Conservation (phyloP, 2,113 vertebrate genomes). For the Junco hyemalis region DNA sequence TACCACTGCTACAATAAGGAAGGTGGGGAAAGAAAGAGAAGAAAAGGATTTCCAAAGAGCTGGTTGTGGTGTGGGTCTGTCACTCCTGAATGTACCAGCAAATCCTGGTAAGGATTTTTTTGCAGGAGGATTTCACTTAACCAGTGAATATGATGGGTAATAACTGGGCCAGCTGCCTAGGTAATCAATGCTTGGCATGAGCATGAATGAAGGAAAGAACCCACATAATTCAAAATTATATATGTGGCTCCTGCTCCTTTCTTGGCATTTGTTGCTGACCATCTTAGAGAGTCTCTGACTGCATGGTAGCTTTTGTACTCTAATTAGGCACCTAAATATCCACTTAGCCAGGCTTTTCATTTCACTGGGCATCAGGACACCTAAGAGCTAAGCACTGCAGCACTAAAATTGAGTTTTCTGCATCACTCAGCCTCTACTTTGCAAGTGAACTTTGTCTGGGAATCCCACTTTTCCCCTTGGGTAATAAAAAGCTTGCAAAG, state of each 20-base stretch:
- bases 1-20: neutral
- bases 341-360: neutral
- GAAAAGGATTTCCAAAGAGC: neutral
- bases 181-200: neutral
- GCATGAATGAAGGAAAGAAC: neutral
- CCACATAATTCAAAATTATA: neutral
- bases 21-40: neutral
- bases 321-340: neutral
- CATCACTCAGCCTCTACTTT: neutral
- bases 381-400: neutral
- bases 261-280: neutral
- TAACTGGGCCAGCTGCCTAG: neutral
- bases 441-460: neutral
- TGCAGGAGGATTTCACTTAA: neutral
- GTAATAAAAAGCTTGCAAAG: slow-evolving; percentile 15
- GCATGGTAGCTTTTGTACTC: neutral
- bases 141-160: neutral
- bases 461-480: neutral
- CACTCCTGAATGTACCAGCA: neutral
- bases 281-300: neutral
- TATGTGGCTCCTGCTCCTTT: neutral
- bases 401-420: neutral
- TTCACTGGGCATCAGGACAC: neutral
- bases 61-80: neutral
- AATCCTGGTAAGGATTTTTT: neutral